These are phyloP conservation scores for Silurus aristotelis DNA, from an alignment of 2,797 vertebrate species.

Conservation along the genomic window DNA sequence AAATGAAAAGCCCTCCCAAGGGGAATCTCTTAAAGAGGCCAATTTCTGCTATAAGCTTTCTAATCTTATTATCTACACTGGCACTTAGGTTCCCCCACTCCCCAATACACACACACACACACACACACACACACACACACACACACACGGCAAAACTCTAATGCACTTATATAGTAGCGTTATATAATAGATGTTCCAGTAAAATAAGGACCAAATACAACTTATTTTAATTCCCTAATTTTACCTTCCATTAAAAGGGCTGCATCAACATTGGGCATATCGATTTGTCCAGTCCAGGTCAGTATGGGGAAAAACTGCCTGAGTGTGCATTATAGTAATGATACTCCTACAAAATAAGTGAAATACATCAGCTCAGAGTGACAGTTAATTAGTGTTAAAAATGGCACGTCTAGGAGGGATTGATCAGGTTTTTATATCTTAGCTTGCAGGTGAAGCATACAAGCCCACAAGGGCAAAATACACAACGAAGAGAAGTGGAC, in stretches of 20 bases:
- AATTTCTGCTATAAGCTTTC: conserved; percentile 43
- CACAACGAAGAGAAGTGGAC: conserved; percentile 42
- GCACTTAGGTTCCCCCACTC: conserved; percentile 29
- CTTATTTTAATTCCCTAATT: not conserved
- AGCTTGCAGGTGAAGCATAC: conserved; percentile 26
- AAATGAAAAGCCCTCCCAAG: conserved; percentile 42
- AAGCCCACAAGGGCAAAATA: conserved; percentile 30
- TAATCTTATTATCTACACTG: conserved; percentile 50
- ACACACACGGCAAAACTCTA: conserved; percentile 1
- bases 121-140: not conserved
- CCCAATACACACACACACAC: no score
- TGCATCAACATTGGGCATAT: conserved; percentile 17
- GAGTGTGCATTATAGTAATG: not conserved
- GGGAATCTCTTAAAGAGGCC: conserved; percentile 49
- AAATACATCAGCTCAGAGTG: not conserved
- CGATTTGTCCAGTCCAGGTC: conserved; percentile 29
- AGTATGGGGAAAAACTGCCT: not conserved
- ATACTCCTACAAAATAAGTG: not conserved
- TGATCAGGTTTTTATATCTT: conserved; percentile 5
- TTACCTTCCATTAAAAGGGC: not conserved
- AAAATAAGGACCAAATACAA: not conserved
- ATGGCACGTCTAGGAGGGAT: not conserved
- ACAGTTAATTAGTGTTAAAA: not conserved
- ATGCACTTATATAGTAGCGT: not conserved
- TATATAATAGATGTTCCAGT: conserved; percentile 16